These are phyloP conservation scores for Seriola dumerili DNA, from an alignment of 2,113 vertebrate genomes.

Conservation along the genomic window DNA sequence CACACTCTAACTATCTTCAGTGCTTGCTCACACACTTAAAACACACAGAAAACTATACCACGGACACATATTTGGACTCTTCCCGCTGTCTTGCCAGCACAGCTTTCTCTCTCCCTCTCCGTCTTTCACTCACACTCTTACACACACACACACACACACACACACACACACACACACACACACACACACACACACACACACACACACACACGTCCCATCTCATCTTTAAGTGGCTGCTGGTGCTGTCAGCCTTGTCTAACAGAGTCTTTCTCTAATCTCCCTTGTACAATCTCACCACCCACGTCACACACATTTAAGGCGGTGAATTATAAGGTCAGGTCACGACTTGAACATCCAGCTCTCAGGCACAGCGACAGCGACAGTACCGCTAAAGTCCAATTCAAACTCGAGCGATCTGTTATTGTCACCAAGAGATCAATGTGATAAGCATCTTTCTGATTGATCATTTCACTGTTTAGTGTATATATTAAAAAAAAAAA, in stretches of 20 bases:
- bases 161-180: too few relatives aligned
- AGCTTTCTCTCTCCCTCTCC: neutral
- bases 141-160: too few relatives aligned
- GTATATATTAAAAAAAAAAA: neutral
- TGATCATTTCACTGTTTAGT: neutral
- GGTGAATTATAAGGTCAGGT: conserved; percentile 45
- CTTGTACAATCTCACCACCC: conserved; percentile 40
- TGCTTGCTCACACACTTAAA: conserved; percentile 7
- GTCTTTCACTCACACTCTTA: neutral
- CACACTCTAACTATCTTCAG: conserved; percentile 3
- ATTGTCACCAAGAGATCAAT: too few relatives aligned
- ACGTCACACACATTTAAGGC: conserved; percentile 21
- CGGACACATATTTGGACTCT: neutral
- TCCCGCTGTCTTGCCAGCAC: neutral
- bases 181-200: neutral
- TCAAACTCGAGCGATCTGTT: neutral
- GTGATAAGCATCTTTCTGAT: too few relatives aligned
- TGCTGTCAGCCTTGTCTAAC: conserved; percentile 36
- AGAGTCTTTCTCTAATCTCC: conserved; percentile 36
- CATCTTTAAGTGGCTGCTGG: conserved; percentile 30
- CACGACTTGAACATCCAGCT: conserved; percentile 2
- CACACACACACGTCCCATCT: neutral
- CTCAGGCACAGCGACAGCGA: neutral
- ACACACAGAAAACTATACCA: conserved; percentile 1
- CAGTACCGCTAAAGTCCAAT: neutral